Conservation (phyloP, 2,113 vertebrate genomes). For the Pampusana beccarii region DNA sequence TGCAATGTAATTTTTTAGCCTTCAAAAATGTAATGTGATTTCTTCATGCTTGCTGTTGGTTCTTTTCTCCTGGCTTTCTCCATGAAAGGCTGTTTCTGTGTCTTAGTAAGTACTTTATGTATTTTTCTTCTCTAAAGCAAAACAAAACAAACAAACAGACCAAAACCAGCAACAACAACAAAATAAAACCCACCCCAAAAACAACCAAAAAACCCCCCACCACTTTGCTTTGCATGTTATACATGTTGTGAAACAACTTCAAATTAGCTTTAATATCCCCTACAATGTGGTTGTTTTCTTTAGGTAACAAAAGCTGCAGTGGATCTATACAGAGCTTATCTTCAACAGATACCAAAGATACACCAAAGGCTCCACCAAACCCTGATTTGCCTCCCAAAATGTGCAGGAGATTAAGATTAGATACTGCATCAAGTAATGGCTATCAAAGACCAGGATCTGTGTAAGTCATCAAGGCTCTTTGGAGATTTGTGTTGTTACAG, state of each 20-base stretch:
- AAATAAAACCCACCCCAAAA: neutral
- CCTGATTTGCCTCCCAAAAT: conserved; percentile 89
- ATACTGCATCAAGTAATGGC: conserved; percentile 83
- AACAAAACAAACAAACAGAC: neutral
- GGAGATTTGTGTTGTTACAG: neutral
- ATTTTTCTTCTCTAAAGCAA: neutral
- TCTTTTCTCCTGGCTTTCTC: conserved; percentile 2
- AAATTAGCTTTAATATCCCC: conserved; percentile 21
- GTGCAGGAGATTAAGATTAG: conserved; percentile 75
- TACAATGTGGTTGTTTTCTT: conserved; percentile 40
- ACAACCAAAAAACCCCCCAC: too few species aligned
- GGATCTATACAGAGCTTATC: conserved; percentile 92
- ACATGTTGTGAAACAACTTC: neutral
- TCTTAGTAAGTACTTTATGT: conserved; percentile 23
- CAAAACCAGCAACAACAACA: neutral
- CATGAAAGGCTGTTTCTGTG: neutral
- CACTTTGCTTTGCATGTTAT: neutral
- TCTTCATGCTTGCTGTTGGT: neutral
- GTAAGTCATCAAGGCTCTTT: conserved; percentile 77
- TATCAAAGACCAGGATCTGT: conserved; percentile 92
- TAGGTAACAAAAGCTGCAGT: conserved; percentile 91
- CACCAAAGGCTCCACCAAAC: conserved; percentile 72
- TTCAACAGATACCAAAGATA: conserved; percentile 85
- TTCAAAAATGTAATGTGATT: neutral
- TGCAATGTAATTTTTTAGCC: neutral